A percentile compares a stretch with the other conserved stretches of the same genome.
Conservation (phyloP, 2,888 invertebrate species). For the Melanotus villosus region DNA sequence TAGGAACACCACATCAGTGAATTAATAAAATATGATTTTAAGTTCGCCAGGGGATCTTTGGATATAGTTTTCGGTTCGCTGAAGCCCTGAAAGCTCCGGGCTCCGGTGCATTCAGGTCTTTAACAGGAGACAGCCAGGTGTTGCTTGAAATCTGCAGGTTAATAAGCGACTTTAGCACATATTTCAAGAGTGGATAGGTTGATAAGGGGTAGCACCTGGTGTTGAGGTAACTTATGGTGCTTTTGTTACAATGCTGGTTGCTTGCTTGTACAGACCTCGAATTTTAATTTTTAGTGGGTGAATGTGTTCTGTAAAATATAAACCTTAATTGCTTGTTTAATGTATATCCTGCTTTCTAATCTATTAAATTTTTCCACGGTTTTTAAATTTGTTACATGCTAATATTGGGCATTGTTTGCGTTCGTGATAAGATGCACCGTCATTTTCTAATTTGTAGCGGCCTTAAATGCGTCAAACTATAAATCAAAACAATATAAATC, state of each 20-base stretch:
- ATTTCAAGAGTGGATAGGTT: constrained; percentile 29
- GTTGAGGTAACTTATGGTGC: constrained; percentile 40
- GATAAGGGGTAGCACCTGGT: constrained; percentile 40
- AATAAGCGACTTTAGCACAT: constrained; percentile 40
- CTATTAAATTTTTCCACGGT: constrained; percentile 11
- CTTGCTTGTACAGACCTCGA: constrained; percentile 8
- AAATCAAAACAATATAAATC: neutral
- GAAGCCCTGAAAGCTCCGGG: neutral
- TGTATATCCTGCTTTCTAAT: constrained; percentile 10
- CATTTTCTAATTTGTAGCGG: too few relatives aligned
- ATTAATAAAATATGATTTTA: too few relatives aligned
- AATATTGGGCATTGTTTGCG: constrained; percentile 2
- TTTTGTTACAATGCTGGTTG: constrained; percentile 32
- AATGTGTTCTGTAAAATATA: too few relatives aligned
- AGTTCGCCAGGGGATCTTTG: too few relatives aligned
- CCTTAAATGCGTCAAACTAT: too few relatives aligned
- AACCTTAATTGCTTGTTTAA: neutral
- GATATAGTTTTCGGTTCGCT: too few relatives aligned
- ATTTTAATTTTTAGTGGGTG: constrained; percentile 23
- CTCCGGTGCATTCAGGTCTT: neutral
- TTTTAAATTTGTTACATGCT: constrained; percentile 11
- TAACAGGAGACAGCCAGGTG: constrained; percentile 33
- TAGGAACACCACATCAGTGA: too few relatives aligned
- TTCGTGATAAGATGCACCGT: neutral
- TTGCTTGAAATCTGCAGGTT: constrained; percentile 37